Evolutionary conservation across 2,888 invertebrate species (phyloP).

Genomic region (Unio delphinus): DNA sequence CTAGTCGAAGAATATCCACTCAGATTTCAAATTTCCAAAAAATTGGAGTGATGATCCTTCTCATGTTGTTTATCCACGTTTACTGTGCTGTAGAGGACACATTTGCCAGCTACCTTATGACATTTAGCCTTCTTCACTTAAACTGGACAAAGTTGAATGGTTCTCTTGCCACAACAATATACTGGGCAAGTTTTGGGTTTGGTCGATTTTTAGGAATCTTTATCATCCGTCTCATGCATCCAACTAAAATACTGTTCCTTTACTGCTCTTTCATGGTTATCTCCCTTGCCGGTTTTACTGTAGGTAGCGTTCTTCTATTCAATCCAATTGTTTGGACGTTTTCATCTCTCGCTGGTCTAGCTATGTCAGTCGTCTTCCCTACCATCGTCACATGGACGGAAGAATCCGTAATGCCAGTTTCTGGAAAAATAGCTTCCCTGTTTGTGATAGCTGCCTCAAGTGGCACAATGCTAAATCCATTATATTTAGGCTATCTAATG

Average conservation of each 20-base stretch:
- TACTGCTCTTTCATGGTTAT: conserved; percentile 35
- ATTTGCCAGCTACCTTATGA: conserved; percentile 27
- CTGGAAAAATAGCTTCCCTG: conserved; percentile 67
- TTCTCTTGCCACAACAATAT: conserved; percentile 62
- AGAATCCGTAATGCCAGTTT: conserved; percentile 64
- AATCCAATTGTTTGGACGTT: conserved; percentile 53
- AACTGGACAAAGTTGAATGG: conserved; percentile 58
- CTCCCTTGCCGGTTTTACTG: conserved; percentile 14
- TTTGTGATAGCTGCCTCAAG: conserved; percentile 68
- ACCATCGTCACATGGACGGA: conserved; percentile 70
- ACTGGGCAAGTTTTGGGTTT: conserved; percentile 71
- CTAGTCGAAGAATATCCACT: conserved; percentile 9
- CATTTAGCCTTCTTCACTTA: conserved; percentile 38
- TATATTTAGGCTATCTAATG: conserved; percentile 47
- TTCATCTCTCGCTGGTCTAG: conserved; percentile 63
- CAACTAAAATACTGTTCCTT: conserved; percentile 60
- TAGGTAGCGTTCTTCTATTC: conserved; percentile 30
- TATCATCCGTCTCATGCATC: conserved; percentile 61
- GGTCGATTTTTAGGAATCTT: conserved; percentile 66
- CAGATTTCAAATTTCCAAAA: conserved; percentile 5
- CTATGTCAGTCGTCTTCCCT: conserved; percentile 70
- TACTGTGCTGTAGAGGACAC: conserved; percentile 23
- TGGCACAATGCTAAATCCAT: conserved; percentile 69
- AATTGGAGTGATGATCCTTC: conserved; percentile 7
- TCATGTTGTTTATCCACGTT: conserved; percentile 16